Base-by-base conservation (phyloP, 2,888 invertebrate genomes). In the Pyralis farinalis region DNA sequence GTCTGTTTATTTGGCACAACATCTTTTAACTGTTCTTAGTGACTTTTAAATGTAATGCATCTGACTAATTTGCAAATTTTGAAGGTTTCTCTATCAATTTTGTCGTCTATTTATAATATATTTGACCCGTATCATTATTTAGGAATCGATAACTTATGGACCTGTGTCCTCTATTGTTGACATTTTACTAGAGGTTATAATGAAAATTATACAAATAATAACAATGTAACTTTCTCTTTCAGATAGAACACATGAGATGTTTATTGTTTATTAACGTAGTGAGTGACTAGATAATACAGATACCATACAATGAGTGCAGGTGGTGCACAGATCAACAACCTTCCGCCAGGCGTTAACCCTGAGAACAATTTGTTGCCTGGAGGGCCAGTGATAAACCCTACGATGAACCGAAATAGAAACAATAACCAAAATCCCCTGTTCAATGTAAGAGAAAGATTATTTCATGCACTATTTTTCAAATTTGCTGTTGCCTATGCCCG, bases 391-490 rank as follows among this genome's bases (percentile, higher is more conserved):
- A 79, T 91, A 43, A 90, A 90, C 49, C 76, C 79, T 37, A 72
- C 78, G 16, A 79, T 90, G 62, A 90, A 91, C 47, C 78, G 91
- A 50, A 85, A 89, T 59, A 84, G 85, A 49, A 91, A 91, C 57
- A 91, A 91, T 57, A 91, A 92, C 72, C 92, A 94, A 77, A 95
- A 95, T 70, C 94, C 95, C 28, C 77, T 96, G 49, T 93, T 96
- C 64, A 95, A 94, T 82, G 95, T 98, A 43, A 90, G 98, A 60
- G 98, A 98, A 75, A 91, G 98, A 55, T 87, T 98, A 40, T 98
- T 98, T 77, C 97, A 98, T 85, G 97, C 98, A 8, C 90, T 99
- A 55, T 98, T 99, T 82, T 95, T 97, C 72, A 94, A 97, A 74
- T 94, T 96, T 55, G 96, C 99, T 1, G 85, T 98, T 61, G 93